A percentile compares a stretch with the other conserved stretches of the same genome.
Conservation (phyloP, 37 sponge, comb jelly and placozoan species). For the Diacarnus erythraeanus region DNA sequence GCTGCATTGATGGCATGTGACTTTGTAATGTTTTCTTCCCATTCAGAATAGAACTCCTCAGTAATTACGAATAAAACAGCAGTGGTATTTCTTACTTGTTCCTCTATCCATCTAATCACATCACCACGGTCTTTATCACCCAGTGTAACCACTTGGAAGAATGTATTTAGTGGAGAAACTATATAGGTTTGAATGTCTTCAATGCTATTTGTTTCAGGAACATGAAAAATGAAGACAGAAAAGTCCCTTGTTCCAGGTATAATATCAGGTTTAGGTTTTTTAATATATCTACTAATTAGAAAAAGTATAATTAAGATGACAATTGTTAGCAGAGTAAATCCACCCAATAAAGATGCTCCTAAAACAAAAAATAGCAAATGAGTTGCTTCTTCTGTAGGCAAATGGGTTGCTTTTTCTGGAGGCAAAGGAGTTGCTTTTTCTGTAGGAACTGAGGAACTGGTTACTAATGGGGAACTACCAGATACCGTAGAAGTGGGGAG, state of each 20-base stretch:
- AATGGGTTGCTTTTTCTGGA: too few species aligned
- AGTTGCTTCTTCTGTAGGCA: too few species aligned
- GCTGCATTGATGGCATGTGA: not conserved
- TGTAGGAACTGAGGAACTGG: too few species aligned
- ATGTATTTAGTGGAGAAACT: not conserved
- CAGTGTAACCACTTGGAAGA: not conserved
- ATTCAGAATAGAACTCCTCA: constrained; percentile 3
- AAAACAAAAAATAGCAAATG: too few species aligned
- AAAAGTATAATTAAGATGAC: not conserved
- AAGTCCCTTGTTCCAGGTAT: too few species aligned
- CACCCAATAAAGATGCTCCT: too few species aligned
- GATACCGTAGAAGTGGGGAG: not conserved
- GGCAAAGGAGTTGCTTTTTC: too few species aligned
- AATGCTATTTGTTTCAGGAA: not conserved
- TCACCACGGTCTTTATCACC: not conserved
- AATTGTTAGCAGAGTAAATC: not conserved
- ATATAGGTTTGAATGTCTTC: not conserved
- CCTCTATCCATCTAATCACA: not conserved
- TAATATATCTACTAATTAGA: not conserved
- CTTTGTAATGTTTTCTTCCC: not conserved
- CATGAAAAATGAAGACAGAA: not conserved
- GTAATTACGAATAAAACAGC: not conserved
- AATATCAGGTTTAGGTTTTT: too few species aligned
- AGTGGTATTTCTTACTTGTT: not conserved
- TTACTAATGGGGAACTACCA: too few species aligned